These are phyloP conservation scores for Miopithecus talapoin DNA, from an alignment of 2,797 vertebrate genomes.

Conservation along the genomic window DNA sequence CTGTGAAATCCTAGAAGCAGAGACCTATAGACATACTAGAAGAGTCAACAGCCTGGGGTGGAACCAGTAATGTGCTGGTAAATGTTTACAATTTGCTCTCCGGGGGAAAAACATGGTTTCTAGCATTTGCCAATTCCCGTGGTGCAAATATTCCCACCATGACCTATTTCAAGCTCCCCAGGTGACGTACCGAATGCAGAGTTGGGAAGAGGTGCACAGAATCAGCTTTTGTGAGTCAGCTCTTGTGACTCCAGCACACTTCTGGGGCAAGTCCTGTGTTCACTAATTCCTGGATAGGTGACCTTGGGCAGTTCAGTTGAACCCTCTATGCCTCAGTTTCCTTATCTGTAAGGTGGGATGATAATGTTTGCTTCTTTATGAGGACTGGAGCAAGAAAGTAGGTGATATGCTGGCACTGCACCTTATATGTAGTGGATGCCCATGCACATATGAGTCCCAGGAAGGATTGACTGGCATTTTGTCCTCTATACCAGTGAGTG, in stretches of 20 bases:
- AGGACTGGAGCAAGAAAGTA: neutral
- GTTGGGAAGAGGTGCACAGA: neutral
- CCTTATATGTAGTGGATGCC: neutral
- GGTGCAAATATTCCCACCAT: neutral
- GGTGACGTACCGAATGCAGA: neutral
- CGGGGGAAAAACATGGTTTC: neutral
- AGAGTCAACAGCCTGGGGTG: neutral
- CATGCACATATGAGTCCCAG: neutral
- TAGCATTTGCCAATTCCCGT: neutral
- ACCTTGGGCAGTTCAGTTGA: neutral
- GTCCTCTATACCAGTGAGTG: neutral
- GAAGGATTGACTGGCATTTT: neutral
- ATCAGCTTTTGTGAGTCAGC: neutral
- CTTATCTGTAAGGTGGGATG: neutral
- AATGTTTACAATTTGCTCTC: neutral
- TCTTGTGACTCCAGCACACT: neutral
- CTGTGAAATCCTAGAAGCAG: conserved; percentile 28
- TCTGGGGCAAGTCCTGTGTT: neutral
- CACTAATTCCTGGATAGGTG: neutral
- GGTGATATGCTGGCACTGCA: neutral
- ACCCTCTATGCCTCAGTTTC: neutral
- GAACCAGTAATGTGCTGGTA: neutral
- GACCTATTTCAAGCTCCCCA: neutral
- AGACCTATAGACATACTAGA: neutral
- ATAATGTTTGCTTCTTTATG: neutral